phyloP scores from a whole-genome alignment of 2,113 vertebrate species.

The Oncorhynchus nerka region DNA sequence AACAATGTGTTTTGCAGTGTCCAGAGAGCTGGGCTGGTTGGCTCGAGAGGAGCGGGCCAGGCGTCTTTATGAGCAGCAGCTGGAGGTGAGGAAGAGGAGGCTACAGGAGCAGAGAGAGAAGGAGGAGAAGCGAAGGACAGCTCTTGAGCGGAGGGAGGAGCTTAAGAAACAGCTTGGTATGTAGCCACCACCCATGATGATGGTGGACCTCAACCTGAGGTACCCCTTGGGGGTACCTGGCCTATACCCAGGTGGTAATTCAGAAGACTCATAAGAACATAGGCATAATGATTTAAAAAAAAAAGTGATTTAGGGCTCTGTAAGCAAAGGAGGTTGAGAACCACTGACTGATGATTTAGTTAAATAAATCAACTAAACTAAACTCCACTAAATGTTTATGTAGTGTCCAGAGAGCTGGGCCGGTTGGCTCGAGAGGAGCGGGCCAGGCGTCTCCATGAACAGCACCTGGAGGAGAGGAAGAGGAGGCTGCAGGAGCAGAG shows the following conservation, averaged over 20 bases:
- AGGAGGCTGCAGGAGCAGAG: slow-evolving; percentile 87
- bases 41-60: slow-evolving; percentile 85
- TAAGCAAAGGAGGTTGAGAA: too few relatives aligned
- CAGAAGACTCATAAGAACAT: too few relatives aligned
- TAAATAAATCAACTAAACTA: too few relatives aligned
- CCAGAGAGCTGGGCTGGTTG: slow-evolving; percentile 81
- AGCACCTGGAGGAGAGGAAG: slow-evolving; percentile 87
- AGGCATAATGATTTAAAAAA: too few relatives aligned
- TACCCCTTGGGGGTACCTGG: neutral
- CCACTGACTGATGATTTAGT: too few relatives aligned
- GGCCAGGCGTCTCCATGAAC: slow-evolving; percentile 83
- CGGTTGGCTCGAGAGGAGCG: slow-evolving; percentile 86
- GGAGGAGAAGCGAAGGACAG: slow-evolving; percentile 83
- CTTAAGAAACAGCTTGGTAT: slow-evolving; percentile 74
- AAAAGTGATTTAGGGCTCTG: too few relatives aligned
- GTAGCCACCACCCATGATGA: too few relatives aligned
- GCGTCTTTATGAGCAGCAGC: slow-evolving; percentile 84
- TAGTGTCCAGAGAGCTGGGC: slow-evolving; percentile 75
- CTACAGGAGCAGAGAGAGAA: slow-evolving; percentile 85
- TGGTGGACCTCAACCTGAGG: too few relatives aligned
- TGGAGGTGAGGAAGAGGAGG: slow-evolving; percentile 87
- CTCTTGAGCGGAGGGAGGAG: slow-evolving; percentile 88
- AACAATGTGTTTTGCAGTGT: slow-evolving; percentile 28
- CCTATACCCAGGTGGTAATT: too few relatives aligned
- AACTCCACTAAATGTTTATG: too few relatives aligned